A percentile compares a stretch with the other conserved stretches of the same genome.
phyloP scores from a whole-genome alignment of 2,888 invertebrate genomes.

The Laothoe populi region DNA sequence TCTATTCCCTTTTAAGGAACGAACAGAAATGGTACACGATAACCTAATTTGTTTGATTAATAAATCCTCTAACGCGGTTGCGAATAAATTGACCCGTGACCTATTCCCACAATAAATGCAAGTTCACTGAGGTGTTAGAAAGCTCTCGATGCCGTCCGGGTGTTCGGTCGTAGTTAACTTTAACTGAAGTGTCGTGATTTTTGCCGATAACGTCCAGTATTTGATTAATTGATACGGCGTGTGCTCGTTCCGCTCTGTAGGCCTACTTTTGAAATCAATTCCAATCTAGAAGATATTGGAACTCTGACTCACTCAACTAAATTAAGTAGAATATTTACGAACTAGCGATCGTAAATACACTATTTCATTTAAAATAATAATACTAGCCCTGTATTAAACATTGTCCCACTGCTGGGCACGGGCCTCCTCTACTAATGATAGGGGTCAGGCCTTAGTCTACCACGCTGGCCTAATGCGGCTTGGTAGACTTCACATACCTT shows the following conservation, averaged over 20 bases:
- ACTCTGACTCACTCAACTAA: no score
- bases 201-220: conserved; percentile 62
- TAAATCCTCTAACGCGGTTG: conserved; percentile 51
- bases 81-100: conserved; percentile 68
- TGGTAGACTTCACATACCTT: no score
- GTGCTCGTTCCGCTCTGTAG: conserved; percentile 11
- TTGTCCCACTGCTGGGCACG: no score
- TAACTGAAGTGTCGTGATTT: conserved; percentile 69
- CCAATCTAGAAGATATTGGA: no score
- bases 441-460: no score
- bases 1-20: conserved; percentile 34
- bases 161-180: conserved; percentile 40
- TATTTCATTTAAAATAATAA: no score
- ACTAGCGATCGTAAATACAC: no score
- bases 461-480: no score
- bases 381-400: no score
- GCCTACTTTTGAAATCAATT: no score
- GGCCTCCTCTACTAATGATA: no score
- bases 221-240: conserved; percentile 63
- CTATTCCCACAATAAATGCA: conserved; percentile 63
- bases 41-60: conserved; percentile 17
- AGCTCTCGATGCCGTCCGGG: conserved; percentile 59
- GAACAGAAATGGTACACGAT: conserved; percentile 27
- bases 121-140: conserved; percentile 64
- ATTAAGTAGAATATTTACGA: no score